Percentiles rank a stretch among this genome's conserved stretches.
Evolutionary conservation across 2,797 vertebrate species (phyloP).

Genomic region (Acipenser transmontanus): DNA sequence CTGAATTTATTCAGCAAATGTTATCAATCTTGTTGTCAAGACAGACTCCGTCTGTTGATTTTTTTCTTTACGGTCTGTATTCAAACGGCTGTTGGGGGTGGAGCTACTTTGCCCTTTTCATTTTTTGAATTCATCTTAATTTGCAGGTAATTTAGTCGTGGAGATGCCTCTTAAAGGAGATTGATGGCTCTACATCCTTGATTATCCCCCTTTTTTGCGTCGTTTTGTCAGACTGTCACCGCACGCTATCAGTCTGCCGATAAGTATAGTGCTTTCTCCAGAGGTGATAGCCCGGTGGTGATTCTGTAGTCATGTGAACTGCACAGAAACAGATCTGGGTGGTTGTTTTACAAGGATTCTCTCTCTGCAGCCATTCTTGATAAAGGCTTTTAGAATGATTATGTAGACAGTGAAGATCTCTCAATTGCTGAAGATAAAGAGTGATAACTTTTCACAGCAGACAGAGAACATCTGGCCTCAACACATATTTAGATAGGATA

Average conservation of each 20-base stretch:
- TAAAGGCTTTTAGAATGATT: neutral
- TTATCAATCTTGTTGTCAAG: neutral
- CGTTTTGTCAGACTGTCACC: conserved; percentile 39
- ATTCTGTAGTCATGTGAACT: neutral
- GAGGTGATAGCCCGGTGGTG: neutral
- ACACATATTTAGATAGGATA: too few species aligned
- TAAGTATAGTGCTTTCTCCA: conserved; percentile 17
- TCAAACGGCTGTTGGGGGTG: conserved; percentile 13
- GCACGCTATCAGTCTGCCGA: conserved; percentile 44
- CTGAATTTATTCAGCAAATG: neutral
- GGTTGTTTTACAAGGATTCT: neutral
- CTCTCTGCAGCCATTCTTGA: conserved; percentile 9
- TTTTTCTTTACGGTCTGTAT: neutral
- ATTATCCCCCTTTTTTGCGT: conserved; percentile 39
- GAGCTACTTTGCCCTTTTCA: conserved; percentile 22
- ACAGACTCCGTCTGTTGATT: neutral
- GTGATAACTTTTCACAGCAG: too few species aligned
- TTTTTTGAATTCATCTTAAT: conserved; percentile 30
- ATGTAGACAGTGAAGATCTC: neutral
- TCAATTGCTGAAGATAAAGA: too few species aligned
- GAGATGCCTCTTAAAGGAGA: conserved; percentile 33
- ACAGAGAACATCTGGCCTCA: too few species aligned
- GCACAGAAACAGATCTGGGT: neutral
- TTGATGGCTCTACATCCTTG: conserved; percentile 30
- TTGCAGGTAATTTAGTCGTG: conserved; percentile 21